These are phyloP conservation scores for Cynaeus angustus DNA, from an alignment of 2,888 invertebrate species.

Conservation along the genomic window DNA sequence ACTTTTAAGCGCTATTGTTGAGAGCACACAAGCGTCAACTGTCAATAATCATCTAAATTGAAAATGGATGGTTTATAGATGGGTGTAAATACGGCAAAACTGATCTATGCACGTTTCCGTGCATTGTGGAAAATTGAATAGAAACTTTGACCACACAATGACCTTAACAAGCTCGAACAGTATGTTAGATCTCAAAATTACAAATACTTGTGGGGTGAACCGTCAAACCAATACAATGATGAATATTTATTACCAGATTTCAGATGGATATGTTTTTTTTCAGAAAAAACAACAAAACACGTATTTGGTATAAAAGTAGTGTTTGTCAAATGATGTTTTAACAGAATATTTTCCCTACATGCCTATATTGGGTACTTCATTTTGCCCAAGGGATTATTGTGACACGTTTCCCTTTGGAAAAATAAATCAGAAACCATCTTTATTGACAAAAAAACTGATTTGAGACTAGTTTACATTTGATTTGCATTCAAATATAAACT, in stretches of 20 bases:
- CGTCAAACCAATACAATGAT: constrained; percentile 24
- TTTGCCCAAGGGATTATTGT: too few relatives aligned
- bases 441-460: too few relatives aligned
- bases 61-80: constrained; percentile 63
- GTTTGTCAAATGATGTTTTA: too few relatives aligned
- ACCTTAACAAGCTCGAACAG: constrained; percentile 59
- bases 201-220: constrained; percentile 34
- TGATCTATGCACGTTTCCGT: constrained; percentile 54
- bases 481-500: too few relatives aligned
- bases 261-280: too few relatives aligned
- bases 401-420: too few relatives aligned
- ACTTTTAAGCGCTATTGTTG: constrained; percentile 12
- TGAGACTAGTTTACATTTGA: too few relatives aligned
- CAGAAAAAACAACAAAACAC: constrained; percentile 1
- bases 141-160: constrained; percentile 58
- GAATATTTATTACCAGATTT: constrained; percentile 27
- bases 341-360: too few relatives aligned
- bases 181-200: constrained; percentile 28
- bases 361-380: too few relatives aligned
- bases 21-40: constrained; percentile 56
- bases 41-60: constrained; percentile 63
- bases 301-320: too few relatives aligned
- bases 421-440: too few relatives aligned
- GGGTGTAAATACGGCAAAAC: constrained; percentile 57
- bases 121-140: constrained; percentile 52